A percentile compares a stretch with the other conserved stretches of the same genome.
phyloP scores from a whole-genome alignment of 2,888 invertebrate genomes.

The Agrochola circellaris region DNA sequence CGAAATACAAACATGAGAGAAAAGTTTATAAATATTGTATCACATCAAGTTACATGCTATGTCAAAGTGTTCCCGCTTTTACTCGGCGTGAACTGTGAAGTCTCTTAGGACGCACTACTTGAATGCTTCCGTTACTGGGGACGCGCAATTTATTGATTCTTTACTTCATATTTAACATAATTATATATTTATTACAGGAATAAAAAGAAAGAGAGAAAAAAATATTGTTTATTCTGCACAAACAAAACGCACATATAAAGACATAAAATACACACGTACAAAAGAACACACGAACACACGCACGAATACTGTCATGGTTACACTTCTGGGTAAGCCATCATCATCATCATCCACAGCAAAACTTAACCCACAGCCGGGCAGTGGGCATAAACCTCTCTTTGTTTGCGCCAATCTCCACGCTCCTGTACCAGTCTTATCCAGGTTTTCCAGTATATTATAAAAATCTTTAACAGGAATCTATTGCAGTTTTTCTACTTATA shows the following conservation, averaged over 20 bases:
- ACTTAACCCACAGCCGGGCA: neutral
- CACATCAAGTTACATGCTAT: slow-evolving; percentile 50
- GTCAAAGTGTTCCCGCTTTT: slow-evolving; percentile 29
- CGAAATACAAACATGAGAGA: too few species aligned
- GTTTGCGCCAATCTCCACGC: neutral
- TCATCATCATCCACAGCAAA: neutral
- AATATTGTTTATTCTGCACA: too few species aligned
- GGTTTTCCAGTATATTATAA: too few species aligned
- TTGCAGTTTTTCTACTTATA: too few species aligned
- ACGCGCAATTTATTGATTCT: slow-evolving; percentile 53
- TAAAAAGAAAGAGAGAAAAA: too few species aligned
- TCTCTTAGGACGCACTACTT: slow-evolving; percentile 58
- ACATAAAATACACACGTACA: too few species aligned
- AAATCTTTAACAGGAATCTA: too few species aligned
- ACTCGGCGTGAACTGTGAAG: slow-evolving; percentile 56
- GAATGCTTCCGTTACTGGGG: slow-evolving; percentile 55
- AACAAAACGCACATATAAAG: too few species aligned
- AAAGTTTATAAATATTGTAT: too few species aligned
- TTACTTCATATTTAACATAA: slow-evolving; percentile 27
- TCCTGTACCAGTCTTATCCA: neutral
- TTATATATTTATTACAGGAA: neutral
- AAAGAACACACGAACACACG: too few species aligned
- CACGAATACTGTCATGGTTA: neutral
- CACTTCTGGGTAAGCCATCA: neutral
- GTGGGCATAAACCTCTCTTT: neutral